Evolutionary conservation across 2,113 vertebrate genomes (phyloP).

Genomic region (Vulpes lagopus): DNA sequence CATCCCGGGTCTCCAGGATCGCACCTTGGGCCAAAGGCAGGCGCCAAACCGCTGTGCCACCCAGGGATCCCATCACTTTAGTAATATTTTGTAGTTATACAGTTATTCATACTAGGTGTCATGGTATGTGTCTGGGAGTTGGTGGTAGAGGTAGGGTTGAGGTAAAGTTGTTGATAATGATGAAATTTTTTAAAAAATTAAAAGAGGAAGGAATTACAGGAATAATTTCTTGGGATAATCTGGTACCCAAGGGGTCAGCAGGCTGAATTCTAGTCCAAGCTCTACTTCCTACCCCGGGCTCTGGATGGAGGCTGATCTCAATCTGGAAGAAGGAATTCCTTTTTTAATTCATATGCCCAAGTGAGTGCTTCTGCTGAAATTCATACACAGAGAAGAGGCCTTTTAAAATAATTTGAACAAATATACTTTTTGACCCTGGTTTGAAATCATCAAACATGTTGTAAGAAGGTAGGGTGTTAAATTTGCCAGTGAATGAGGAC

Average conservation of each 20-base stretch:
- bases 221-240: neutral
- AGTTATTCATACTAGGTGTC: neutral
- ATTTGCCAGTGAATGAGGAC: neutral
- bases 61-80: neutral
- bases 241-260: neutral
- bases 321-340: neutral
- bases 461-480: neutral
- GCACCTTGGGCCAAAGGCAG: no score
- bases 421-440: neutral
- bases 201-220: neutral
- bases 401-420: neutral
- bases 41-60: no score
- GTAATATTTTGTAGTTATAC: neutral
- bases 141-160: neutral
- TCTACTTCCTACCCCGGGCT: neutral
- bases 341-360: neutral
- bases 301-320: neutral
- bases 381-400: neutral
- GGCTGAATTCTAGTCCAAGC: neutral
- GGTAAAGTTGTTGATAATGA: neutral
- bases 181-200: neutral
- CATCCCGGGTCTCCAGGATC: no score
- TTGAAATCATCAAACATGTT: neutral
- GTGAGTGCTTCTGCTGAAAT: neutral
- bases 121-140: neutral